Evolutionary conservation across 1,140 invertebrate species (phyloP), one percentile per base, ranked within the genome.

Genomic region (Drosophila gunungcola): DNA sequence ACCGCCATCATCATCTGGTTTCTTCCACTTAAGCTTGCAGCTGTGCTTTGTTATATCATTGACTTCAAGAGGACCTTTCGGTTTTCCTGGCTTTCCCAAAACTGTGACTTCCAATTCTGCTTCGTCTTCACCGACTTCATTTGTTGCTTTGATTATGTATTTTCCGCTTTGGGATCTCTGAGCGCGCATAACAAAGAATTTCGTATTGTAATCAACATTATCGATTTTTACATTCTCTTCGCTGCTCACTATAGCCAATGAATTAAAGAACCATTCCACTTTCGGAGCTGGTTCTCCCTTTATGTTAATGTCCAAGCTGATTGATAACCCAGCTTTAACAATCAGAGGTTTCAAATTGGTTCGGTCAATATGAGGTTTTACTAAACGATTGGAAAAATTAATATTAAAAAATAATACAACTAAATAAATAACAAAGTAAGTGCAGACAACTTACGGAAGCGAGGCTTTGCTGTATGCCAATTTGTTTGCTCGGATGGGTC

Each of bases 401-500:
- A 41, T 25, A 42, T 48, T 52, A 52, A 29, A 36, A 32, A 2
- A 43, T 12, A 39, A 3, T 21, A 57, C 4, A 34, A 39, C 9
- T 9, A 21, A 21, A 21, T 3, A 29, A 52, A 32, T 6, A 41
- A 9, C 25, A 29, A 41, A 2, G 34, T 12, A 0, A 46, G 32
- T 29, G 3, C 0, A n/a, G 13, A 56, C 10, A 79, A 96, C 96
- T 96, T 93, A 97, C 97, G 93, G 94, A 95, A 97, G 92, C 97
- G 94, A 16, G 98, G 96, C 92, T 99, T 99, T 51, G 98, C 98
- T n/a, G 96, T 96, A 86, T 99, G 98, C 92, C 97, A 97, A 92
- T 97, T 97, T 36, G 98, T 99, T 57, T 97, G 96, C 91, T 99
- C 97, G 42, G 97, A 98, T 6, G 99, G 98, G 86, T 99, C 98